Evolutionary conservation across 2,797 vertebrate genomes (phyloP).

Genomic region (Mycteria americana): DNA sequence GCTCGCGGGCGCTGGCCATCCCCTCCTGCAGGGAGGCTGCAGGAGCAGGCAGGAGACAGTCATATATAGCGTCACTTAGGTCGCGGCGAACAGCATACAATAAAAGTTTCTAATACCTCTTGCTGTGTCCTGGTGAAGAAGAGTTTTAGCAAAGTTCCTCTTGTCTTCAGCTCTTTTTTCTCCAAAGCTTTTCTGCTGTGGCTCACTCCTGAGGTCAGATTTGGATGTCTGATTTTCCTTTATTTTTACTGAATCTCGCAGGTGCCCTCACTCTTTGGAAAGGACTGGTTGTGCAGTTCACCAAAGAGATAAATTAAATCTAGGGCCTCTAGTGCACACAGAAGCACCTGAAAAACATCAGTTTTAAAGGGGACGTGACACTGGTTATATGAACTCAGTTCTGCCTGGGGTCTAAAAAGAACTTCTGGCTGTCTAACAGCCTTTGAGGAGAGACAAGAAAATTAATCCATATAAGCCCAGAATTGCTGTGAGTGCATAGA

Average conservation of each 20-base stretch:
- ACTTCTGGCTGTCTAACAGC: not conserved
- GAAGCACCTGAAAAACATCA: not conserved
- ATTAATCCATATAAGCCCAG: not conserved
- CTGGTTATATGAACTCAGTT: not conserved
- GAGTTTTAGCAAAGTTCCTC: not conserved
- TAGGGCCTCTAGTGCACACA: not conserved
- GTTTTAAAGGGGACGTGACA: not conserved
- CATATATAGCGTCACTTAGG: accelerated
- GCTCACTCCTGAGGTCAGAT: not conserved
- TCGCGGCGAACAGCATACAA: not conserved
- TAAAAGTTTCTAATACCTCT: not conserved
- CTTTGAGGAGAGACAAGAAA: not conserved
- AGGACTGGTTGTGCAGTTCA: not conserved
- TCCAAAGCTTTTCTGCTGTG: not conserved
- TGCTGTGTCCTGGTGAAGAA: not conserved
- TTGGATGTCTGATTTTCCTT: not conserved
- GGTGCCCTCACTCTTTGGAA: not conserved
- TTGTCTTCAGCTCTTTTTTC: not conserved
- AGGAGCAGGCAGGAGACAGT: not conserved
- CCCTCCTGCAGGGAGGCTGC: not conserved
- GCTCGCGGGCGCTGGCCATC: not conserved
- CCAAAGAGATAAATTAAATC: not conserved
- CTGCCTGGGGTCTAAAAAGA: not conserved
- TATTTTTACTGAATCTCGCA: not conserved
- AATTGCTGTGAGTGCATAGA: not conserved